phyloP scores from a whole-genome alignment of 2,797 vertebrate species.

The Danionella dracula region DNA sequence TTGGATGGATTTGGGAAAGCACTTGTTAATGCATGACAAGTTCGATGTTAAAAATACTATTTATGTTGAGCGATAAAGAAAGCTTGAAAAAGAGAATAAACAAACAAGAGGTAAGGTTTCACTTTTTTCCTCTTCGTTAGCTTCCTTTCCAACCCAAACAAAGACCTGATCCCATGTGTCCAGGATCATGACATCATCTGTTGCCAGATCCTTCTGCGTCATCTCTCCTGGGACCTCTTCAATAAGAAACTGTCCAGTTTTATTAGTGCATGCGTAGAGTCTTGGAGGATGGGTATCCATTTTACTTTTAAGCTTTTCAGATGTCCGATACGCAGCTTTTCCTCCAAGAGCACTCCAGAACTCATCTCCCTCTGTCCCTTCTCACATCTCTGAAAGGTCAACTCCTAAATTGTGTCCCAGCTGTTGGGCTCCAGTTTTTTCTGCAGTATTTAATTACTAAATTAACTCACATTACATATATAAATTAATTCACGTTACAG shows the following conservation, averaged over 20 bases:
- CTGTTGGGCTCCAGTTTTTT: constrained; percentile 57
- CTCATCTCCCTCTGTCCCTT: constrained; percentile 82
- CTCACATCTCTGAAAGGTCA: constrained; percentile 62
- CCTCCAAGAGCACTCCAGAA: constrained; percentile 60
- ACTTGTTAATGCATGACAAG: too few species aligned
- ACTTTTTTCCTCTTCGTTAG: constrained; percentile 77
- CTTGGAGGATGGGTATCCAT: constrained; percentile 57
- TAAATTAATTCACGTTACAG: too few species aligned
- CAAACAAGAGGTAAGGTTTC: constrained; percentile 66
- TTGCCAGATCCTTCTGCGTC: constrained; percentile 58
- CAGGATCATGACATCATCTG: constrained; percentile 67
- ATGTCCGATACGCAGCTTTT: constrained; percentile 48
- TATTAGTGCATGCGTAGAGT: constrained; percentile 66
- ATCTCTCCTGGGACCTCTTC: constrained; percentile 66
- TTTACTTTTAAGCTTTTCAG: constrained; percentile 59
- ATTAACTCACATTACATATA: too few species aligned
- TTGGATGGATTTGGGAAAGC: too few species aligned
- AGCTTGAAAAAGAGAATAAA: too few species aligned
- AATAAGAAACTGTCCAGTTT: constrained; percentile 63
- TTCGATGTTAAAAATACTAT: too few species aligned
- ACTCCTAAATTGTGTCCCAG: constrained; percentile 67
- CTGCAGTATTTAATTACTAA: constrained; percentile 44
- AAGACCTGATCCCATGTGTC: constrained; percentile 73
- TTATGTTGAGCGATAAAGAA: too few species aligned
- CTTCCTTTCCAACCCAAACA: constrained; percentile 82